Evolutionary conservation across 2,113 vertebrate species (phyloP).

Genomic region (Cebus imitator): DNA sequence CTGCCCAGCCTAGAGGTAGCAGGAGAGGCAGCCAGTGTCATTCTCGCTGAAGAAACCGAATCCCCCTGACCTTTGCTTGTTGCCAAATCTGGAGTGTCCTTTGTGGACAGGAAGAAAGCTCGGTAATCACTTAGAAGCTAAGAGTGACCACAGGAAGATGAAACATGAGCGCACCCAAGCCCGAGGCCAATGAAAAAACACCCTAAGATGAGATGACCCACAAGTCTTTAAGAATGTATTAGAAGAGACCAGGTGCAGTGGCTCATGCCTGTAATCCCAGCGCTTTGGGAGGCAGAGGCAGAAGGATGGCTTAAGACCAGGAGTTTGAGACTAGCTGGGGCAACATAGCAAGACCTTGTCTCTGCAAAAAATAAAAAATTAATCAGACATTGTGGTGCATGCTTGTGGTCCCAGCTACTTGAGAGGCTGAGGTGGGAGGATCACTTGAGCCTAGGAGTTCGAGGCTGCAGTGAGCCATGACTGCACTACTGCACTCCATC

Average conservation of each 20-base stretch:
- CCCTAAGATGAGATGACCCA: neutral
- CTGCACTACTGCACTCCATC: neutral
- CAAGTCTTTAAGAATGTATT: neutral
- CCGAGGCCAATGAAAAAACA: neutral
- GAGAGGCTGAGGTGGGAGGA: neutral
- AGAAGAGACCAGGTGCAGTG: neutral
- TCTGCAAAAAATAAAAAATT: neutral
- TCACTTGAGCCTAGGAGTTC: neutral
- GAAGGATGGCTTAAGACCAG: neutral
- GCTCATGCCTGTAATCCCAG: neutral
- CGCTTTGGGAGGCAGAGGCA: neutral
- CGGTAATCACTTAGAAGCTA: neutral
- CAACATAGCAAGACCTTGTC: neutral
- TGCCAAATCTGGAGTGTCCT: neutral
- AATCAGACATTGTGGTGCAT: neutral
- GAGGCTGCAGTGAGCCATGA: neutral
- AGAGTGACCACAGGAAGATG: neutral
- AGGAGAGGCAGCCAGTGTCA: neutral
- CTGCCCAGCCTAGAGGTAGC: neutral
- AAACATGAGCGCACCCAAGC: accelerated
- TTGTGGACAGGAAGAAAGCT: neutral
- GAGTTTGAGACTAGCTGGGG: neutral
- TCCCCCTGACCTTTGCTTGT: slow-evolving; percentile 29
- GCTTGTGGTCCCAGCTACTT: neutral
- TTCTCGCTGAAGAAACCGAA: neutral